Conservation (phyloP, 2,888 invertebrate genomes). For the Ametastegia equiseti region DNA sequence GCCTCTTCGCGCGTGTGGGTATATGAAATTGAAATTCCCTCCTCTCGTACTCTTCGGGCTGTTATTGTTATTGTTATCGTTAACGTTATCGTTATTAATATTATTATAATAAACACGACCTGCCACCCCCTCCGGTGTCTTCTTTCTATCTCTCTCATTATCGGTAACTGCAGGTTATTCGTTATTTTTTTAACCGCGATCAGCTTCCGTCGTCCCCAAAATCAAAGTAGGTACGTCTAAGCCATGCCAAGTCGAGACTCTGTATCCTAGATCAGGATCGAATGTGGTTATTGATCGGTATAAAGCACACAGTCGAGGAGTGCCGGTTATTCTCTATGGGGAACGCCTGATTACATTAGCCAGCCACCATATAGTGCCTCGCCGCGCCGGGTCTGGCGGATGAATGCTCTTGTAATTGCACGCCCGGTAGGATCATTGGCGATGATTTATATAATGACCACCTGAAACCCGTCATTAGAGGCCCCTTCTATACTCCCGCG, state of each 20-base stretch:
- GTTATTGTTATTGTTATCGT: slow-evolving; percentile 14
- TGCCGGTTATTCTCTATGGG: slow-evolving; percentile 16
- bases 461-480: slow-evolving; percentile 49
- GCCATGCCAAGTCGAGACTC: not conserved
- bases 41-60: not conserved
- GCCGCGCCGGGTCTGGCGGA: too few relatives aligned
- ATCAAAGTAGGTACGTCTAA: too few relatives aligned
- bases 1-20: not conserved
- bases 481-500: too few relatives aligned
- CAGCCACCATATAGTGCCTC: too few relatives aligned
- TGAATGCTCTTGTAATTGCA: slow-evolving; percentile 49
- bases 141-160: too few relatives aligned
- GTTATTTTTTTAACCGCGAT: too few relatives aligned
- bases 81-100: slow-evolving; percentile 19
- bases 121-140: too few relatives aligned
- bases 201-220: too few relatives aligned
- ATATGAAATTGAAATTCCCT: slow-evolving; percentile 21
- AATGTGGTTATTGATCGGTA: not conserved
- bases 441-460: slow-evolving; percentile 50
- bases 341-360: slow-evolving; percentile 45
- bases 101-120: slow-evolving; percentile 1
- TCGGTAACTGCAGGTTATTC: too few relatives aligned
- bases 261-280: slow-evolving; percentile 22
- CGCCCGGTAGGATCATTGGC: slow-evolving; percentile 47
- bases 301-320: not conserved